These are phyloP conservation scores for Tapera naevia DNA, from an alignment of 2,797 vertebrate species.

Conservation along the genomic window DNA sequence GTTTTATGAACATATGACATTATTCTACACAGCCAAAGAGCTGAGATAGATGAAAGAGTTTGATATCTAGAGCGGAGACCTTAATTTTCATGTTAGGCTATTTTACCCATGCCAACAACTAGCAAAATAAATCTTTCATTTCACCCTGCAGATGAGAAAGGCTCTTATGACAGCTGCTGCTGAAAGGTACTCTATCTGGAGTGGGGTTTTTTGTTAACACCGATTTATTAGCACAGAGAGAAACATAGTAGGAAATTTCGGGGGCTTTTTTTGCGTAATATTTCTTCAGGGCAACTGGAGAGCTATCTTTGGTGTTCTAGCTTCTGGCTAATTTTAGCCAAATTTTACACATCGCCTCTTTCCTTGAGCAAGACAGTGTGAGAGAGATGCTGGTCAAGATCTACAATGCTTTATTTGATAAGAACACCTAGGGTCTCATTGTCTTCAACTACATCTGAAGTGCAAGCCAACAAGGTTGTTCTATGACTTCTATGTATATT, in stretches of 20 bases:
- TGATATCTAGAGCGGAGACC: neutral
- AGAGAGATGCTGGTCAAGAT: neutral
- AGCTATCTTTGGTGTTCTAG: neutral
- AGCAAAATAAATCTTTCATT: neutral
- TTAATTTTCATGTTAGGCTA: neutral
- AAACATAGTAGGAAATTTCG: neutral
- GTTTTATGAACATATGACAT: neutral
- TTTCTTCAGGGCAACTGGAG: neutral
- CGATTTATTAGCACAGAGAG: neutral
- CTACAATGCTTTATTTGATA: neutral
- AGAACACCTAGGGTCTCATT: neutral
- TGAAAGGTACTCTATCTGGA: neutral
- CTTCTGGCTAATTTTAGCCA: neutral
- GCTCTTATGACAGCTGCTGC: neutral
- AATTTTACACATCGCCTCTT: neutral
- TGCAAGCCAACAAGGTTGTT: neutral
- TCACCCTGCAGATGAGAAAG: neutral
- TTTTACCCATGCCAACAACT: neutral
- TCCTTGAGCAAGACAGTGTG: neutral
- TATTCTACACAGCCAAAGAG: neutral
- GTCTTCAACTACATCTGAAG: neutral
- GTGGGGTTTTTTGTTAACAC: neutral
- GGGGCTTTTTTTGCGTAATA: neutral
- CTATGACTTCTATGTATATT: neutral
- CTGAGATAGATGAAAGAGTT: neutral